A percentile compares a stretch with the other conserved stretches of the same genome.
phyloP scores from a whole-genome alignment of 1,140 invertebrate genomes.

The Trinorchestia longiramus region DNA sequence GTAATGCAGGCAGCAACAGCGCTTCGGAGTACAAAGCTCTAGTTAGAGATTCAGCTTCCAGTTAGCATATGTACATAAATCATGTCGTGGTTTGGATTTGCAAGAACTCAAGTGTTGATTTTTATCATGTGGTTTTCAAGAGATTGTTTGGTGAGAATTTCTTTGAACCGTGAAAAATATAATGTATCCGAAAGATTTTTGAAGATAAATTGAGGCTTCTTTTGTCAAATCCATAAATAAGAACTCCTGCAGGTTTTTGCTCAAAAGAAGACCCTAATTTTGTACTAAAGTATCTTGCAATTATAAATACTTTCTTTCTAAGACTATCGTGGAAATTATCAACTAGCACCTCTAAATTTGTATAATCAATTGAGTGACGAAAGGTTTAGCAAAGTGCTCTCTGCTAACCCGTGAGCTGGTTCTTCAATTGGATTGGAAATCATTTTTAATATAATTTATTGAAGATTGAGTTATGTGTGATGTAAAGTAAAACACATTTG shows the following conservation, averaged over 20 bases:
- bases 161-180: background rate
- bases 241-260: background rate
- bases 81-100: background rate
- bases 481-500: too few species aligned
- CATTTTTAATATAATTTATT: too few species aligned
- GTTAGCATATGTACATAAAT: background rate
- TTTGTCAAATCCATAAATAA: background rate
- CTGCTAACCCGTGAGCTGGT: too few species aligned
- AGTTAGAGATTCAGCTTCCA: background rate
- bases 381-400: too few species aligned
- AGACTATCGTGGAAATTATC: too few species aligned
- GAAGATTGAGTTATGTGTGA: too few species aligned
- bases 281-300: too few species aligned
- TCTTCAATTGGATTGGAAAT: too few species aligned
- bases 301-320: too few species aligned
- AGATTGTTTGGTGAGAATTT: background rate
- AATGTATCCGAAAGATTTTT: background rate
- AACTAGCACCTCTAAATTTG: too few species aligned
- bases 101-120: background rate
- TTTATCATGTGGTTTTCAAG: background rate
- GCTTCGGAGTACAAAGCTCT: background rate
- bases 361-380: too few species aligned
- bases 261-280: background rate
- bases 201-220: background rate
- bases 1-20: background rate